Evolutionary conservation across 2,113 vertebrate species (phyloP).

Genomic region (Gadus chalcogrammus): DNA sequence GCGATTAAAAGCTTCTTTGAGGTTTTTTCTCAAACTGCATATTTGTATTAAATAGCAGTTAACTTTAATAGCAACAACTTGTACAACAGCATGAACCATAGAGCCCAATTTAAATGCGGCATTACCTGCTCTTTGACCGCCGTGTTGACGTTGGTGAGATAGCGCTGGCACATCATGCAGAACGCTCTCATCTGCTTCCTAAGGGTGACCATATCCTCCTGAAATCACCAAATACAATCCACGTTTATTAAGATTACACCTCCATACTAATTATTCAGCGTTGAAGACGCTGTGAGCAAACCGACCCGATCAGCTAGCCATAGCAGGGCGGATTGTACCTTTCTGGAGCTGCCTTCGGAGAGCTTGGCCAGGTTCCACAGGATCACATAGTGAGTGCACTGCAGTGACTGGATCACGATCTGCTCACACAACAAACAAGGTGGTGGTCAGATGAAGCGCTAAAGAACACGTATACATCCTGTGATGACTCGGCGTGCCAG

Average conservation of each 20-base stretch:
- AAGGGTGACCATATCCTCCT: slow-evolving; percentile 91
- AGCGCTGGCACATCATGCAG: slow-evolving; percentile 98
- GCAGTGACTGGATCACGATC: slow-evolving; percentile 98
- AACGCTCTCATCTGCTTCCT: slow-evolving; percentile 98
- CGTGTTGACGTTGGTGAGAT: slow-evolving; percentile 96
- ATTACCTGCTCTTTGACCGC: slow-evolving; percentile 97
- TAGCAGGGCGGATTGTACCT: slow-evolving; percentile 72
- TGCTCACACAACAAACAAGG: slow-evolving; percentile 51
- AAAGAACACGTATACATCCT: neutral
- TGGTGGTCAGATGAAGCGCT: slow-evolving; percentile 7
- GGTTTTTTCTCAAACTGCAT: neutral
- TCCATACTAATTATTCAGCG: neutral
- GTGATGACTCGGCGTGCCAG: neutral
- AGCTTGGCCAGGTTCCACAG: slow-evolving; percentile 96
- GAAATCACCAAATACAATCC: slow-evolving; percentile 29
- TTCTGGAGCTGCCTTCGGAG: slow-evolving; percentile 90
- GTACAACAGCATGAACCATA: neutral
- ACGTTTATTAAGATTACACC: slow-evolving; percentile 4
- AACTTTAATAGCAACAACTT: neutral
- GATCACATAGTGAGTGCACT: slow-evolving; percentile 98
- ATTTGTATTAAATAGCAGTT: neutral
- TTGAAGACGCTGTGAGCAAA: neutral
- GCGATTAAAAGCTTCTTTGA: neutral
- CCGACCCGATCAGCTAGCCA: neutral
- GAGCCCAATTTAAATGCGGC: neutral